Base-by-base conservation (phyloP, 2,113 vertebrate species). In the Symphodus melops region DNA sequence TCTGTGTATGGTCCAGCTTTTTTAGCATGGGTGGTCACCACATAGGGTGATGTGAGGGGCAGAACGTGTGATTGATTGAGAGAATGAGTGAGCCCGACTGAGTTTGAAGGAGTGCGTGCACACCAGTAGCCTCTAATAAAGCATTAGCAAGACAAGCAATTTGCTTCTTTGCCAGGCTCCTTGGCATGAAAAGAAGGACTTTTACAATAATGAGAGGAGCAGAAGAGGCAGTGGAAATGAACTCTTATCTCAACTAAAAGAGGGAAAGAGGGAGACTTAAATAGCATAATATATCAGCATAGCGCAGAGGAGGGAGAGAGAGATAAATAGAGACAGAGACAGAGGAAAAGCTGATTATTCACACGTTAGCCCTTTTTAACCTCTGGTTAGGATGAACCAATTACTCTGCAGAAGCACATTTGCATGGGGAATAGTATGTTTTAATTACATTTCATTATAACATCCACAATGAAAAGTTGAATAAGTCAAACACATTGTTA, bases 111-210 rank as follows among this genome's bases (percentile, higher is more conserved):
- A 84, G 75, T 79, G 73, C n/a, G 54, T 65, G 73, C 68, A 68
- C 89, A 86, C 75, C 81, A 83, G 17, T 68, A 83, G 84, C 73
- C 75, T 75, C 84, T 86, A 84, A 89, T 87, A 82, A 91, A 88
- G 84, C 83, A 89, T 88, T 82, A 90, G 82, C 54, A 62, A 86
- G 88, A 91, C 89, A 87, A 91, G 90, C 82, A 85, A 91, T 92
- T 92, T 91, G 77, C 83, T 77, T 79, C 79, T 81, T 84, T 86
- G 81, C 86, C 83, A 84, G 77, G 54, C 73, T 84, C 66, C 72
- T 85, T 87, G 90, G 85, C 85, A 86, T 88, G 75, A 91, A 91
- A 88, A 85, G 75, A 82, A 89, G 75, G 80, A 89, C 70, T 84
- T 83, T 86, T 69, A 84, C 71, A 86, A 89, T 87, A 92, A 92